Evolutionary conservation across 2,797 vertebrate species (phyloP), one percentile per base, ranked within the genome.

Genomic region (Platalea minor): DNA sequence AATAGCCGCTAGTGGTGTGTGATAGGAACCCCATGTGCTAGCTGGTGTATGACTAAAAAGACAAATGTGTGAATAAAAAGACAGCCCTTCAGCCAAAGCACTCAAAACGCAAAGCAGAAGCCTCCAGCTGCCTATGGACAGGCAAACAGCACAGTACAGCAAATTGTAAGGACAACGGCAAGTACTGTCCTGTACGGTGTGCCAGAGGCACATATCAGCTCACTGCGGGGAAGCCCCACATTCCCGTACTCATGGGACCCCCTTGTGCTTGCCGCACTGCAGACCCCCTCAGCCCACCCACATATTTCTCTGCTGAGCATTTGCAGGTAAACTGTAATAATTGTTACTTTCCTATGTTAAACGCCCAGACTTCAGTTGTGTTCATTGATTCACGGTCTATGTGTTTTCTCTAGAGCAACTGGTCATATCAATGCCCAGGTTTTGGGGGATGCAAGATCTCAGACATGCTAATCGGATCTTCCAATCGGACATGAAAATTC

Each of bases 401-500:
- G 13, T 46, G 33, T 13, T 53, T 93, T 33, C 39, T 80, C 10
- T 5, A 56, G 46, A 79, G 18, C 18, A 87, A 25, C 5, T 17
- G 11, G 25, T 37, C 37, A 17, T 35, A 76, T 1, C 1, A 2
- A 21, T n/a, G 54, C n/a, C n/a, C 20, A 37, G 5, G 12, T 33
- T 53, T 77, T 17, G 3, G n/a, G 19, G 17, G 4, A 35, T 77
- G 33, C 1, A 2, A 76, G 37, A 57, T 41, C 17, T 76, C 70
- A 79, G 50, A 39, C 6, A 29, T 28, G 29, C 18, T 67, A 74
- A 61, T 20, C 68, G 46, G 10, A 76, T 86, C 51, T 74, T 85
- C 14, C 4, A 10, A 11, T 33, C 0, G 0, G 28, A 26, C 16
- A 8, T 35, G 5, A 76, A 54, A 60, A 92, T 60, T 87, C 5